Evolutionary conservation across 2,888 invertebrate species (phyloP), one percentile per base, ranked within the genome.

Genomic region (Oligia fasciuncula): DNA sequence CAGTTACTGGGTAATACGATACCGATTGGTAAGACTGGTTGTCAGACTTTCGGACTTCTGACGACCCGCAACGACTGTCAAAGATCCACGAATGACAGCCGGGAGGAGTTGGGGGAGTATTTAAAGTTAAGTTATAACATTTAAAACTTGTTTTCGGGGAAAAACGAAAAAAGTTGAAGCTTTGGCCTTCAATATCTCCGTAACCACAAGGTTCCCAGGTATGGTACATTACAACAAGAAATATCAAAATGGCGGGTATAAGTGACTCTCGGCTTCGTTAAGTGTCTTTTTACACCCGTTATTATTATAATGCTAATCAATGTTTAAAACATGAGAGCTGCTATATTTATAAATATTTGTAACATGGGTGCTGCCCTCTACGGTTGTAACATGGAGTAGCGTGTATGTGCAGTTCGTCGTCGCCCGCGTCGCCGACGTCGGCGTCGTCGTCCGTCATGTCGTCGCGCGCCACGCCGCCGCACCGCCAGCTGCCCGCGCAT

Each of bases 401-500:
- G 40, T 78, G 29, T 40, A 35, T 40, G 51, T 91, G 89, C 92
- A 97, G 98, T 91, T 98, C 98, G 93, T 97, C 97, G 85, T 98
- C 98, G 76, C 98, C 98, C 77, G 97, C 97, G 85, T 98, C 98
- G 81, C 99, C 99, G 73, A 98, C 98, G 90, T 98, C 98, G 73
- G 98, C 98, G 91, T 98, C 98, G 89, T 98, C 98, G 94, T 98
- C 98, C 84, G 98, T 98, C 90, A 98, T 98, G 98, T 98, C 98
- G 87, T 98, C 98, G 79, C 97, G 97, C 93, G 97, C 97, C 93
- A 97, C 97, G 73, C 94, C 95, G 79, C 94, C 93, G 84, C 93
- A 91, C 86, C 91, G 92, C 81, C 90, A 90, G 80, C 91, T 79
- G 89, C 89, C 86, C 92, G 90, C 90, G 49, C 92, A 89, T 76